Conservation (phyloP, 2,888 invertebrate genomes). For the Drosophila formosana region DNA sequence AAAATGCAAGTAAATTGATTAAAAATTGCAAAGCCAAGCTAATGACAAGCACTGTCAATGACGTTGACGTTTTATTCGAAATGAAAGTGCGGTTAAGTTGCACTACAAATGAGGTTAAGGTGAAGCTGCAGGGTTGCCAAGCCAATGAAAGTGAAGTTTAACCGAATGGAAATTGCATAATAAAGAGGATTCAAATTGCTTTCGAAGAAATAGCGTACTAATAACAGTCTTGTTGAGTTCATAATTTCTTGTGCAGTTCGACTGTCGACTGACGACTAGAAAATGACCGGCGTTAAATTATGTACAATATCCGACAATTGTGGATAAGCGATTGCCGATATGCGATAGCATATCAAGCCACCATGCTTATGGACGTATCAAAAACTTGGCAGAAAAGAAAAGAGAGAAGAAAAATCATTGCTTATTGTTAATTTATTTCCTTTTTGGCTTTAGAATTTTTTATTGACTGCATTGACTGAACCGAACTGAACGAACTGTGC, state of each 20-base stretch:
- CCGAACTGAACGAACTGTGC: slow-evolving; percentile 31
- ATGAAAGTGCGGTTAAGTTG: slow-evolving; percentile 42
- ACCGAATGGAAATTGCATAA: neutral
- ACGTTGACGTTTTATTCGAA: slow-evolving; percentile 13
- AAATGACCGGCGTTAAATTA: slow-evolving; percentile 60
- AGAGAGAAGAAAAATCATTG: slow-evolving; percentile 57
- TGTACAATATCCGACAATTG: slow-evolving; percentile 53
- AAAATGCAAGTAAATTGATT: slow-evolving; percentile 53
- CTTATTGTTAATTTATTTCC: slow-evolving; percentile 80
- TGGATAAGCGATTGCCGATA: slow-evolving; percentile 40
- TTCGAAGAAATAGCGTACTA: no score
- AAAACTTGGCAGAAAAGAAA: slow-evolving; percentile 26
- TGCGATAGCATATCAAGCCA: slow-evolving; percentile 45
- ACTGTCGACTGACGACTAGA: neutral
- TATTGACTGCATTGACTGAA: slow-evolving; percentile 62
- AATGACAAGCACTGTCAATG: slow-evolving; percentile 12
- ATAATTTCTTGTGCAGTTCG: neutral
- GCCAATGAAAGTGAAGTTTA: slow-evolving; percentile 27
- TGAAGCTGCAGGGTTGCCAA: neutral
- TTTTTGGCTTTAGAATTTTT: slow-evolving; percentile 73
- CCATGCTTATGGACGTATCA: slow-evolving; percentile 51
- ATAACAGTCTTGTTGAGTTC: neutral
- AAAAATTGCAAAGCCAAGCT: slow-evolving; percentile 34
- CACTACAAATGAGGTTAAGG: slow-evolving; percentile 43
- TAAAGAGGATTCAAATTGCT: neutral